A percentile compares a stretch with the other conserved stretches of the same genome.
Evolutionary conservation across 1,140 invertebrate genomes (phyloP).

Genomic region (Drosophila baimaii): DNA sequence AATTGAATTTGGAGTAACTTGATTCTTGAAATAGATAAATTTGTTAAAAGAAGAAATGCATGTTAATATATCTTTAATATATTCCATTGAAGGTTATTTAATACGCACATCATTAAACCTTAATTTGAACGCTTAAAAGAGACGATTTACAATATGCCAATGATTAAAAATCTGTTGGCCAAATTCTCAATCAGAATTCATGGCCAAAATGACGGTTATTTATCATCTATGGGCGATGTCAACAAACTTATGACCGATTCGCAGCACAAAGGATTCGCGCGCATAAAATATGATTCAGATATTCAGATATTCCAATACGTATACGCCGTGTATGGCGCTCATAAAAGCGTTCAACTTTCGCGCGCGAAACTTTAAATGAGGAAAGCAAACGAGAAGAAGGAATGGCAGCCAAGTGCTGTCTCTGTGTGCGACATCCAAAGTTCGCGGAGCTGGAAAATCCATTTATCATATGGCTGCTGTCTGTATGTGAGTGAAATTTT

Average conservation of each 20-base stretch:
- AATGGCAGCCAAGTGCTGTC: constrained; percentile 30
- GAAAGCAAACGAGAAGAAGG: constrained; percentile 17
- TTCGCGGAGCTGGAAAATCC: constrained; percentile 57
- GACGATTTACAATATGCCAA: not conserved
- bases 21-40: too few species aligned
- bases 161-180: not conserved
- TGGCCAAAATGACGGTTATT: constrained; percentile 26
- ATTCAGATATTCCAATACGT: constrained; percentile 26
- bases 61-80: too few species aligned
- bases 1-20: too few species aligned
- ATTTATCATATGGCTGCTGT: constrained; percentile 57
- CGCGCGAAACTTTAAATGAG: constrained; percentile 50
- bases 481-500: constrained; percentile 26
- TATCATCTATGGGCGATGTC: constrained; percentile 18
- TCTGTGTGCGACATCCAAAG: constrained; percentile 54
- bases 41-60: too few species aligned
- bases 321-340: constrained; percentile 10
- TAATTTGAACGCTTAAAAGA: not conserved
- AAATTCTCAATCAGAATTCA: not conserved
- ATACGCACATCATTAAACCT: not conserved
- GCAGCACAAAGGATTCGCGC: constrained; percentile 6
- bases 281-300: constrained; percentile 30
- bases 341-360: constrained; percentile 37
- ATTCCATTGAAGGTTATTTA: too few species aligned
- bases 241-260: constrained; percentile 31